Conservation (phyloP, 2,797 vertebrate genomes). For the Garrulus glandarius region DNA sequence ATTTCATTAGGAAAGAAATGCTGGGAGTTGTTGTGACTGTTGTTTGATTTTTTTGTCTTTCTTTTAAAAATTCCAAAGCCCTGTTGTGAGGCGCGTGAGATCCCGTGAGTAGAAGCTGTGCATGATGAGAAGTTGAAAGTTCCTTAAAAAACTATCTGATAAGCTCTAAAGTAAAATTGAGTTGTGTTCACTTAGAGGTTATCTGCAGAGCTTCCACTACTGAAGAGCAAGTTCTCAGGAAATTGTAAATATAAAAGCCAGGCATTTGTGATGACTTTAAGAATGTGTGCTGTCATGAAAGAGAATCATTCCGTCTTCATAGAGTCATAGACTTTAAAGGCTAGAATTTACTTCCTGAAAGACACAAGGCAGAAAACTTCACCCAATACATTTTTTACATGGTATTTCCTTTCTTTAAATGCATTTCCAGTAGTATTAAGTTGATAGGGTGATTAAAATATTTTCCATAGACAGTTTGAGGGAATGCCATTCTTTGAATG, state of each 20-base stretch:
- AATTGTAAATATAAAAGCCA: conserved; percentile 9
- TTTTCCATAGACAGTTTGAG: neutral
- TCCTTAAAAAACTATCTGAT: neutral
- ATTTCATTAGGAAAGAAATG: neutral
- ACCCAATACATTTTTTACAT: neutral
- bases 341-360: conserved; percentile 18
- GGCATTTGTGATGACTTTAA: conserved; percentile 21
- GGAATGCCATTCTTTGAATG: neutral
- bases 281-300: conserved; percentile 3
- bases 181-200: neutral
- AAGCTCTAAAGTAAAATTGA: conserved; percentile 4
- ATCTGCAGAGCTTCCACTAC: conserved; percentile 12
- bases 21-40: neutral
- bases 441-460: conserved; percentile 1
- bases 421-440: neutral
- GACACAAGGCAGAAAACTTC: conserved; percentile 1
- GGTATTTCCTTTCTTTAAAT: conserved; percentile 38
- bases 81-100: neutral
- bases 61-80: neutral
- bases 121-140: neutral
- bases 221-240: conserved; percentile 15
- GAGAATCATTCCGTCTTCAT: neutral
- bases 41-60: neutral
- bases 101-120: neutral
- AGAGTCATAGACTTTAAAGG: neutral